These are phyloP conservation scores for Drosophila affinis DNA, from an alignment of 2,888 invertebrate genomes.

Conservation along the genomic window DNA sequence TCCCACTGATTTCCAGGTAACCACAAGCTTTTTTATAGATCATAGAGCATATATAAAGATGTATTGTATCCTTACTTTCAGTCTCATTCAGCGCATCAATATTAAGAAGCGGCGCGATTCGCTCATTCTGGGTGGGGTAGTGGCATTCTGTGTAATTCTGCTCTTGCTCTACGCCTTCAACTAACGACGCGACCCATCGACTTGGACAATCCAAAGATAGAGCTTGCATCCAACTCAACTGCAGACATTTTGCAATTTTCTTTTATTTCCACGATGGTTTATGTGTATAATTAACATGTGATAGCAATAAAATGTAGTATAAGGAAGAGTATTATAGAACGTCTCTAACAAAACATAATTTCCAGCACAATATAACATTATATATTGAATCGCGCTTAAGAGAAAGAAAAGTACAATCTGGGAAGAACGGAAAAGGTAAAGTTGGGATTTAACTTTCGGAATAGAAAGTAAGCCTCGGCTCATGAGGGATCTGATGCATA, in stretches of 20 bases:
- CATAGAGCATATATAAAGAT: background rate
- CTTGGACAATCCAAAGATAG: slow-evolving; percentile 41
- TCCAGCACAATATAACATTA: background rate
- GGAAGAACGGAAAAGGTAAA: no score
- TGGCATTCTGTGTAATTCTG: slow-evolving; percentile 95
- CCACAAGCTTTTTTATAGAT: background rate
- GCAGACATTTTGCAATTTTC: slow-evolving; percentile 40
- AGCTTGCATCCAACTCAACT: slow-evolving; percentile 30
- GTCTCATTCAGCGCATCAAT: slow-evolving; percentile 96
- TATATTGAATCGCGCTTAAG: no score
- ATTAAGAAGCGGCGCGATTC: slow-evolving; percentile 97
- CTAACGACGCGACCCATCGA: slow-evolving; percentile 81
- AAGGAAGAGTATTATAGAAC: slow-evolving; percentile 33
- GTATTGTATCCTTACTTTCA: slow-evolving; percentile 74
- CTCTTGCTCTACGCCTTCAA: slow-evolving; percentile 92
- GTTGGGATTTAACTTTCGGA: no score
- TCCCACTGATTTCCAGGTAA: slow-evolving; percentile 88
- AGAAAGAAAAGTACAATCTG: no score
- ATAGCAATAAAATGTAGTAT: slow-evolving; percentile 70
- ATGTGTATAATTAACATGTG: slow-evolving; percentile 72
- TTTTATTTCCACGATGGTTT: slow-evolving; percentile 54
- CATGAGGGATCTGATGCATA: no score
- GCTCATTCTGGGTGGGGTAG: slow-evolving; percentile 94
- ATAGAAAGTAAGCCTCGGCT: no score
- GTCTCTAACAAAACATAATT: background rate